Conservation (phyloP, 2,113 vertebrate species). For the Bothrops jararaca region DNA sequence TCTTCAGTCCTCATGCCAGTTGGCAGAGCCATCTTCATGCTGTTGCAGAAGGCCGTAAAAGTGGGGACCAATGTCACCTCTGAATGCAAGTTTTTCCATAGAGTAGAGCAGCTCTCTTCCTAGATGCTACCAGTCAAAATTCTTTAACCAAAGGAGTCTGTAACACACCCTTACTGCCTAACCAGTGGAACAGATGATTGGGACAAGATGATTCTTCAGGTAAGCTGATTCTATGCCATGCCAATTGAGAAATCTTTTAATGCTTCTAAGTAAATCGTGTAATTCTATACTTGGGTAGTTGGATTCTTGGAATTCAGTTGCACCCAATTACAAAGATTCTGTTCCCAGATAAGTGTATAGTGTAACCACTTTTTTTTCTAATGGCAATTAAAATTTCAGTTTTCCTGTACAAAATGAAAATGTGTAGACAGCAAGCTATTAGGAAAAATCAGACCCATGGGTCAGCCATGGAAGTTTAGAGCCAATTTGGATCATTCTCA, state of each 20-base stretch:
- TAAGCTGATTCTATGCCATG: background rate
- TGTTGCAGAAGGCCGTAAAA: background rate
- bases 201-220: background rate
- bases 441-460: background rate
- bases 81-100: background rate
- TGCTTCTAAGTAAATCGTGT: background rate
- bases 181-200: background rate
- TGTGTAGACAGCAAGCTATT: background rate
- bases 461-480: background rate
- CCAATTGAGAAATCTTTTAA: background rate
- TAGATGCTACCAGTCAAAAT: background rate
- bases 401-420: slow-evolving; percentile 15
- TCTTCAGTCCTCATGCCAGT: background rate
- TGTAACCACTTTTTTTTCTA: background rate
- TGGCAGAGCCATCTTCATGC: background rate
- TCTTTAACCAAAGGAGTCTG: background rate
- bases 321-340: background rate
- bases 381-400: background rate
- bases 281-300: background rate
- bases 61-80: background rate
- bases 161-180: background rate
- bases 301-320: background rate
- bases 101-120: background rate
- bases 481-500: background rate
- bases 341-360: background rate